These are phyloP conservation scores for Sula dactylatra DNA, from an alignment of 2,113 vertebrate species.

Conservation along the genomic window DNA sequence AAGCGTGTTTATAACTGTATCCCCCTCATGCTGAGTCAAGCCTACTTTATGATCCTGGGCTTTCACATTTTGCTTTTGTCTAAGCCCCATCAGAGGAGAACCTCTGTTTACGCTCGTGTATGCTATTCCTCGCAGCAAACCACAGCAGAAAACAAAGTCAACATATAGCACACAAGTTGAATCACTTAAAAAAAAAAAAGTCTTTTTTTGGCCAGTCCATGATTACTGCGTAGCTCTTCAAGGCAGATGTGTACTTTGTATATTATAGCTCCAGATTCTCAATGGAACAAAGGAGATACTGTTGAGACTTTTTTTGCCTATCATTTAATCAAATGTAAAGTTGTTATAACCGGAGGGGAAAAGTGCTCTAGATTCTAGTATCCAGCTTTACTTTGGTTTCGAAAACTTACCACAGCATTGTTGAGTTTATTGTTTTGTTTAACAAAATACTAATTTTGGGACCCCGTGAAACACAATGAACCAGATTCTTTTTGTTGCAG, in stretches of 20 bases:
- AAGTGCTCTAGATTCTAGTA: conserved; percentile 45
- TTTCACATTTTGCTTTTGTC: background rate
- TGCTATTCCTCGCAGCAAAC: background rate
- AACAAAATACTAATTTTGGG: conserved; percentile 52
- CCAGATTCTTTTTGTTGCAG: background rate
- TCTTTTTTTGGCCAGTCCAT: background rate
- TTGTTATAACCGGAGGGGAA: conserved; percentile 48
- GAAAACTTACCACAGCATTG: conserved; percentile 38
- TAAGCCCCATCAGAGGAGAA: background rate
- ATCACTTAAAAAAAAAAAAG: background rate
- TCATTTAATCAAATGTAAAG: conserved; percentile 54
- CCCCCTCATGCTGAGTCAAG: background rate
- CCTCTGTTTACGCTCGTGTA: background rate
- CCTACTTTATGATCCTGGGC: background rate
- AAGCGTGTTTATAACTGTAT: background rate
- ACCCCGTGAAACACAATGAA: conserved; percentile 1
- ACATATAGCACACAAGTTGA: background rate
- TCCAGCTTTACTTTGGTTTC: conserved; percentile 47
- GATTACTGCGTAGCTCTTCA: conserved; percentile 7
- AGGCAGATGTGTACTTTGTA: background rate
- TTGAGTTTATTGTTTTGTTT: conserved; percentile 35
- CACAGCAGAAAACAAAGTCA: conserved; percentile 12
- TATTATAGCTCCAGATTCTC: background rate
- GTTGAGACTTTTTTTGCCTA: conserved; percentile 29
- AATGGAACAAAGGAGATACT: conserved; percentile 48